These are phyloP conservation scores for Zaprionus bogoriensis DNA, from an alignment of 2,888 invertebrate species.

Conservation along the genomic window DNA sequence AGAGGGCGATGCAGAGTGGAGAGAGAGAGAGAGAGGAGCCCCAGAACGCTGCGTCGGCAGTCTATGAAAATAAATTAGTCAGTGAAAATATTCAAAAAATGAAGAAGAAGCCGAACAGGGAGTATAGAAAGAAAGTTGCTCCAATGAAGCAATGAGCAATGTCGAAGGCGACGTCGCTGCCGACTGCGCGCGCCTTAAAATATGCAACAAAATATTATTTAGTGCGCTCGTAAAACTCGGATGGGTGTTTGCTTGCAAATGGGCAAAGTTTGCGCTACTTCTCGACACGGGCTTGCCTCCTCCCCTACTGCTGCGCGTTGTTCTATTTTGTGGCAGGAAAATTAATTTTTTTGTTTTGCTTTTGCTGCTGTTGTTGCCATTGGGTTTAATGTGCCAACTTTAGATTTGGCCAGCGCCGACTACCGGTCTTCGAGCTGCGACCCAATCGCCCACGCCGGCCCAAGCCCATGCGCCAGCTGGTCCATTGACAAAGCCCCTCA, in stretches of 20 bases:
- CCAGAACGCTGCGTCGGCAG: conserved; percentile 35
- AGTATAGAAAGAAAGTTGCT: conserved; percentile 27
- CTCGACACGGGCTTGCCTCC: conserved; percentile 5
- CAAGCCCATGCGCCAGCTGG: conserved; percentile 9
- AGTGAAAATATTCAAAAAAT: conserved; percentile 30
- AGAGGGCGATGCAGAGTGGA: not conserved
- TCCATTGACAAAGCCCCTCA: conserved; percentile 43
- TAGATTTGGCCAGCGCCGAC: conserved; percentile 25
- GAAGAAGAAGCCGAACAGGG: not conserved
- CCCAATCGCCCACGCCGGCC: not conserved
- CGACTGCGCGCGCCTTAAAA: conserved; percentile 37
- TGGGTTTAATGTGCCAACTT: conserved; percentile 43
- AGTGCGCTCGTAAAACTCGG: conserved; percentile 60
- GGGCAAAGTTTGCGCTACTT: conserved; percentile 51
- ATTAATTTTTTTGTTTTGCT: conserved; percentile 47
- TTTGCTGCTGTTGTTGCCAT: not conserved
- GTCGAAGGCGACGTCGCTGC: not conserved
- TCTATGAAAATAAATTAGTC: conserved; percentile 67
- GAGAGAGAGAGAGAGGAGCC: not conserved
- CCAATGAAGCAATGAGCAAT: conserved; percentile 29
- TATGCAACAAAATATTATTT: conserved; percentile 71
- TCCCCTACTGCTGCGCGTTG: conserved; percentile 23
- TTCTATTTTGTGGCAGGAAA: conserved; percentile 33
- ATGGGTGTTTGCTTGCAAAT: conserved; percentile 49
- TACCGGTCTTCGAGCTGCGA: conserved; percentile 46